A percentile compares a stretch with the other conserved stretches of the same genome.
phyloP scores from a whole-genome alignment of 2,113 vertebrate species.

The Chionis minor region DNA sequence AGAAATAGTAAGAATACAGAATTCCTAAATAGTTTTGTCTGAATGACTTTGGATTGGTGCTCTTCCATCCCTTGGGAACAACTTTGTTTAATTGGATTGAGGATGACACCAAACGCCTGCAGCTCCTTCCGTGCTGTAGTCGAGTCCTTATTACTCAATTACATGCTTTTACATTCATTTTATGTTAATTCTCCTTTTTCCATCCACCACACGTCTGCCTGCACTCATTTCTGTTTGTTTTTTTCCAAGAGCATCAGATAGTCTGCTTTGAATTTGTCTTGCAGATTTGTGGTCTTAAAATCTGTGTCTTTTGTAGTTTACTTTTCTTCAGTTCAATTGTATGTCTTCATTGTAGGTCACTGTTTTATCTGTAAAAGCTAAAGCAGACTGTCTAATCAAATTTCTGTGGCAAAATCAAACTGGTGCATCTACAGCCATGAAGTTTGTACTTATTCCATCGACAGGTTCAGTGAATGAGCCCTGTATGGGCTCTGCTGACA shows the following conservation, averaged over 20 bases:
- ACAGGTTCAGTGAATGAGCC: background rate
- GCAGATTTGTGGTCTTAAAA: background rate
- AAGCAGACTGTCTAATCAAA: background rate
- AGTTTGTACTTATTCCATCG: background rate
- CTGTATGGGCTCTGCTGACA: background rate
- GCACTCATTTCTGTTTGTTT: background rate
- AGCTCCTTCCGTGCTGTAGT: background rate
- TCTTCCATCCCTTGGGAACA: background rate
- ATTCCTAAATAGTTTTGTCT: background rate
- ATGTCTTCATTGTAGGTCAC: background rate
- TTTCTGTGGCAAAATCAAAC: background rate
- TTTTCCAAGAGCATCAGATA: background rate
- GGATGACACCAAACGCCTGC: background rate
- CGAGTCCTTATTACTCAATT: background rate
- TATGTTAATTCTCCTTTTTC: background rate
- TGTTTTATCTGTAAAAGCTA: background rate
- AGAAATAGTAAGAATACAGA: background rate
- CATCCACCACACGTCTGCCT: background rate
- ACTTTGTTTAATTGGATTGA: background rate
- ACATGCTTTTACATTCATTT: background rate
- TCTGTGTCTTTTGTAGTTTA: background rate
- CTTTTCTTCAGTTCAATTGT: background rate
- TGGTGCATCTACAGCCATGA: background rate
- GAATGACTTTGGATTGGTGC: background rate
- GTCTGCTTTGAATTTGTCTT: background rate